Base-by-base conservation (phyloP, 2,888 invertebrate genomes). In the Lamellibrachia satsuma region DNA sequence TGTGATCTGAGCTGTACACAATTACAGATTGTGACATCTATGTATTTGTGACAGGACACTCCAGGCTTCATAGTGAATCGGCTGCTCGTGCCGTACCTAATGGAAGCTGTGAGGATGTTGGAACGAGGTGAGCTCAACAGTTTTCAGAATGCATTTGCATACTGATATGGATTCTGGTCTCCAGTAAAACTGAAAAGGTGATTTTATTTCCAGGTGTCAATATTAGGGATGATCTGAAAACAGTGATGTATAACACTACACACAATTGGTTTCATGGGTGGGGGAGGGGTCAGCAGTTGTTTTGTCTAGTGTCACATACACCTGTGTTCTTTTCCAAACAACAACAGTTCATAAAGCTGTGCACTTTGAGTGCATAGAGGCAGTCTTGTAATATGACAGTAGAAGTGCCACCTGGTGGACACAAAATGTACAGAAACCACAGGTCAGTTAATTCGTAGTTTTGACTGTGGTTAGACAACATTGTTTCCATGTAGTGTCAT, bases 41-140 rank as follows among this genome's bases (percentile, higher is more conserved):
- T 91, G 11, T 27, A 4, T 11, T 39, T 39, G 39, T 39, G 22
- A 1, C 94, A 97, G 97, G 99, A 99, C 96, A 98, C 98, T 0
- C 98, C 98, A 52, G 99, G 99, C 4, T 99, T 99, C 96, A 98
- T 99, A 93, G 98, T 99, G 57, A 99, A 99, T 96, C 97, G 98
- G 75, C 97, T 99, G 91, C 97, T 99, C 92, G 98, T 98, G 7
- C 99, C 99, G 0, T 98, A 98, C 95, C 97, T 98, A 95, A 97
- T 97, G 94, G 98, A 99, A 96, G 98, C 98, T 90, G 97, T 98
- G 4, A 97, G 98, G 93, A 97, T 98, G 97, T 97, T 97, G 93
- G 98, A 98, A 96, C 97, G 98, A 97, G 98, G 98, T 98, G 94
- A 95, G 93, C 52, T 22, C 91, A 90, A 39, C 39, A 39, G 39